Evolutionary conservation across 2,113 vertebrate species (phyloP).

Genomic region (Centropus unirufus): DNA sequence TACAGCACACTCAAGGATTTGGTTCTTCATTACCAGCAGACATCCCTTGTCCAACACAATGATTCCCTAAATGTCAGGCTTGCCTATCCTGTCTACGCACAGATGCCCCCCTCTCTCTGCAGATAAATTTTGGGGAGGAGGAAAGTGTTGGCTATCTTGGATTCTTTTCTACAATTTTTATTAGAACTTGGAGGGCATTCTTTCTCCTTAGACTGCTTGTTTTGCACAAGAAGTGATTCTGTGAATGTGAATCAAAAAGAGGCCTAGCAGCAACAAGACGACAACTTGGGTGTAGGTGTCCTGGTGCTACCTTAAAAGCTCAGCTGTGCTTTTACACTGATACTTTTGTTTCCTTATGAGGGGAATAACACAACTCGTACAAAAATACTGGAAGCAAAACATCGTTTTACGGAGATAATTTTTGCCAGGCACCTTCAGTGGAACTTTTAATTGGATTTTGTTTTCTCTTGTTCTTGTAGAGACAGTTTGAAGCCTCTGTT

Average conservation of each 20-base stretch:
- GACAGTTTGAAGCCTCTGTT: constrained; percentile 42
- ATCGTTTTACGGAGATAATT: constrained; percentile 45
- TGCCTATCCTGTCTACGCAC: constrained; percentile 90
- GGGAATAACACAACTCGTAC: constrained; percentile 28
- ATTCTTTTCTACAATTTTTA: constrained; percentile 82
- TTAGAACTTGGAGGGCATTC: constrained; percentile 91
- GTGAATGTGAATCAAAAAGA: constrained; percentile 94
- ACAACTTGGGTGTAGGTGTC: constrained; percentile 81
- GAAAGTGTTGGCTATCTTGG: constrained; percentile 68
- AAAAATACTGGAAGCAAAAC: constrained; percentile 69
- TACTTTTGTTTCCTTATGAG: constrained; percentile 73
- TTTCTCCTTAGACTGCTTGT: constrained; percentile 98
- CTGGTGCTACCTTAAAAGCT: constrained; percentile 86
- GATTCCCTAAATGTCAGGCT: constrained; percentile 95
- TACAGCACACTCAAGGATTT: constrained; percentile 94
- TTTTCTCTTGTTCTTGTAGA: constrained; percentile 61
- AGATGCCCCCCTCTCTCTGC: constrained; percentile 84
- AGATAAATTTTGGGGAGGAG: constrained; percentile 81
- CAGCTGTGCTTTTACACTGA: constrained; percentile 74
- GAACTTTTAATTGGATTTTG: constrained; percentile 66
- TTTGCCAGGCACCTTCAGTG: constrained; percentile 74
- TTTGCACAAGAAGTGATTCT: constrained; percentile 99
- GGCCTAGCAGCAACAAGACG: constrained; percentile 79
- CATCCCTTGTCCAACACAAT: constrained; percentile 94
- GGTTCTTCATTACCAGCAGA: constrained; percentile 95